Evolutionary conservation across 2,113 vertebrate genomes (phyloP).

Genomic region (Phyllostomus discolor): DNA sequence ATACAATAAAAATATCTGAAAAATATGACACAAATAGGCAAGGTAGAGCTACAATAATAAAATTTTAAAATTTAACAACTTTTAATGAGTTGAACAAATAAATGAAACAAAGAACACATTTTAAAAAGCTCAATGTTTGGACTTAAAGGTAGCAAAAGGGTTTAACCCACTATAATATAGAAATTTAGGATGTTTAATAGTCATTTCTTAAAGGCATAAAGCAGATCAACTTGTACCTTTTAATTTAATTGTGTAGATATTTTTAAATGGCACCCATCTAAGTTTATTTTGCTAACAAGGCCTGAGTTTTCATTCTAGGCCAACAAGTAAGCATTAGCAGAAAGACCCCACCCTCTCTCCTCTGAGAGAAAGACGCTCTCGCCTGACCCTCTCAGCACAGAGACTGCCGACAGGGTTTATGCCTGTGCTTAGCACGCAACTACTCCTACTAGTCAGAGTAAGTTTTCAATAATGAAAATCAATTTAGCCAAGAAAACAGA

Average conservation of each 20-base stretch:
- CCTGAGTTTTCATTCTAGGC: slow-evolving; percentile 7
- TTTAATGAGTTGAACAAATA: neutral
- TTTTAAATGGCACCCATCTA: neutral
- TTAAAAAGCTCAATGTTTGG: neutral
- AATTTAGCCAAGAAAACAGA: slow-evolving; percentile 63
- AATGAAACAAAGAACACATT: neutral
- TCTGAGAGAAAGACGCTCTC: neutral
- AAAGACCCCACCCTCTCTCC: neutral
- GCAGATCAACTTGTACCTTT: neutral
- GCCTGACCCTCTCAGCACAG: neutral
- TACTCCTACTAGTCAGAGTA: slow-evolving; percentile 23
- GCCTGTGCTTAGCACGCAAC: neutral
- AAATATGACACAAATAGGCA: neutral
- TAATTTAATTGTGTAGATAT: neutral
- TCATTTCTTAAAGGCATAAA: neutral
- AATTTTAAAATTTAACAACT: neutral
- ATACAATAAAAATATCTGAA: neutral
- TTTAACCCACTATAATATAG: neutral
- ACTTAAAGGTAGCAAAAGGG: neutral
- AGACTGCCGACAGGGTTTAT: neutral
- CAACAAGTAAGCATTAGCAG: neutral
- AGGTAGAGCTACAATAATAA: neutral
- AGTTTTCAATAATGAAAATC: slow-evolving; percentile 60
- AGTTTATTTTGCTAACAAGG: neutral
- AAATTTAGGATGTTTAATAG: neutral